These are phyloP conservation scores for Hoplias malabaricus DNA, from an alignment of 2,113 vertebrate species.

Conservation along the genomic window DNA sequence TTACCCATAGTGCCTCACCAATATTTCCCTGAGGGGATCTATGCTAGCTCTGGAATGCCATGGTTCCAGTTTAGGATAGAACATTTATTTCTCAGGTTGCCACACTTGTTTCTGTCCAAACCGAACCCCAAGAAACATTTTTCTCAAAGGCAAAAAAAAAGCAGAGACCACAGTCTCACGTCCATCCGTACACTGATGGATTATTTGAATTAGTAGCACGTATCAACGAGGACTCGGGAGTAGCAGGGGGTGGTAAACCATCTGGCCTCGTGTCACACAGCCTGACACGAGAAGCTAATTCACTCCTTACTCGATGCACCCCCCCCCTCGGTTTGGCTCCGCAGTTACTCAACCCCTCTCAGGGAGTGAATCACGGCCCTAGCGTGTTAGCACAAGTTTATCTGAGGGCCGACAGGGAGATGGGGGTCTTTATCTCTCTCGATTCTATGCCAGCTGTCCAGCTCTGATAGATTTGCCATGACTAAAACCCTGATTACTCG, in stretches of 20 bases:
- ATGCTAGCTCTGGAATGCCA: constrained; percentile 13
- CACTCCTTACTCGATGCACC: not conserved
- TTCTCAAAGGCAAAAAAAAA: too few species aligned
- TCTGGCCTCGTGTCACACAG: not conserved
- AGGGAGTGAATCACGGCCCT: not conserved
- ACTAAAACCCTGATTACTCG: not conserved
- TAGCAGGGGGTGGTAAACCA: not conserved
- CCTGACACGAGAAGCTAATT: not conserved
- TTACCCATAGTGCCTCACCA: not conserved
- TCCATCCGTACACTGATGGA: too few species aligned
- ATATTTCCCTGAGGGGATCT: not conserved
- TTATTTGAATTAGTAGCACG: not conserved
- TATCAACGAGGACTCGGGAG: not conserved
- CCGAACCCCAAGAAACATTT: too few species aligned
- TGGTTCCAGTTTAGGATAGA: constrained; percentile 1
- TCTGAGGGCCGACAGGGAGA: not conserved
- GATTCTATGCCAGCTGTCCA: constrained; percentile 20
- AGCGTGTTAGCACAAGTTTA: constrained; percentile 31
- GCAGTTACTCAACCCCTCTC: not conserved
- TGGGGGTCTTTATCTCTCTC: constrained; percentile 14
- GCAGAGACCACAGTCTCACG: too few species aligned
- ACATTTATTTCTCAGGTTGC: constrained; percentile 17
- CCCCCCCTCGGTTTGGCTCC: not conserved
- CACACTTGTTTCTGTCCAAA: too few species aligned
- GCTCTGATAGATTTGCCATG: constrained; percentile 30